Conservation (phyloP, 1,140 invertebrate species). For the Doryteuthis pealeii region DNA sequence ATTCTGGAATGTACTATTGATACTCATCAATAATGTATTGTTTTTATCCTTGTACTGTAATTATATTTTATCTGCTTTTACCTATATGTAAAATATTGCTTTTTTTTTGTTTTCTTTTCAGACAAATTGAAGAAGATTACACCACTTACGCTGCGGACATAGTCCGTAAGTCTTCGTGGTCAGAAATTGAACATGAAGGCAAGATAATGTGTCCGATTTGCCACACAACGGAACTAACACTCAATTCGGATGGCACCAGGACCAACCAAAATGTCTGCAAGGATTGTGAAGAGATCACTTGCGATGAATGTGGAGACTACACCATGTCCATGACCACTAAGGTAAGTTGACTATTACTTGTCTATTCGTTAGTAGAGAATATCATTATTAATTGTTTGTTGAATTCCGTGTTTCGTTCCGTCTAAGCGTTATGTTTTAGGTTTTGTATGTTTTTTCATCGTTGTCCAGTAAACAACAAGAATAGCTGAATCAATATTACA, state of each 20-base stretch:
- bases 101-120: conserved; percentile 30
- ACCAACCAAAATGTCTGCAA: conserved; percentile 48
- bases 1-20: too few relatives aligned
- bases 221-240: conserved; percentile 32
- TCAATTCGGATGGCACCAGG: conserved; percentile 32
- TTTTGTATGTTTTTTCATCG: too few relatives aligned
- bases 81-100: too few relatives aligned
- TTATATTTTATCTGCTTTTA: too few relatives aligned
- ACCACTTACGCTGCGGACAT: conserved; percentile 42
- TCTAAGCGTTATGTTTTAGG: too few relatives aligned
- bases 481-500: too few relatives aligned
- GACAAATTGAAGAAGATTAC: conserved; percentile 53
- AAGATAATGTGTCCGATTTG: conserved; percentile 49
- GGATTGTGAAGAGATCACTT: conserved; percentile 50
- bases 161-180: conserved; percentile 36
- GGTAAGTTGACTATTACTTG: conserved; percentile 29
- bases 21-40: too few relatives aligned
- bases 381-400: neutral
- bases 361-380: neutral
- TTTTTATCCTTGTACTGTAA: too few relatives aligned
- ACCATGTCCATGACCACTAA: conserved; percentile 43
- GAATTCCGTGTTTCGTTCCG: too few relatives aligned
- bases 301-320: conserved; percentile 44
- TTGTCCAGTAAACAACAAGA: too few relatives aligned
- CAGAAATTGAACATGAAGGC: conserved; percentile 30